Conservation (phyloP, 1,140 invertebrate species). For the Euglossa dilemma region DNA sequence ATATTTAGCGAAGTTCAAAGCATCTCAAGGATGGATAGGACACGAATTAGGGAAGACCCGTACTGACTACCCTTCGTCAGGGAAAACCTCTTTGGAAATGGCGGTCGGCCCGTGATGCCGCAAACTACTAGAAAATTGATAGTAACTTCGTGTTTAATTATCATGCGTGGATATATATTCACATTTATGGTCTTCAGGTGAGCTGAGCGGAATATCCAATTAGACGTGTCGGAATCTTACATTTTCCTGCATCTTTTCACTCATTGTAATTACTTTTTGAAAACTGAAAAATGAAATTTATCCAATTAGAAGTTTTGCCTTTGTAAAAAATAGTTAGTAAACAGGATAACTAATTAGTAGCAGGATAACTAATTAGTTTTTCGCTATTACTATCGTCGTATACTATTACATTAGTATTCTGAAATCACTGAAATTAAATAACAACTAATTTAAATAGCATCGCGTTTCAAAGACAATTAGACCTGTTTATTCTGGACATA, state of each 20-base stretch:
- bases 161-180: conserved; percentile 24
- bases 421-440: too few species aligned
- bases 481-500: not conserved
- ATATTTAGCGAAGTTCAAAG: conserved; percentile 19
- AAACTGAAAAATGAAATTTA: too few species aligned
- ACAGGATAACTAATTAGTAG: not conserved
- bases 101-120: conserved; percentile 65
- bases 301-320: not conserved
- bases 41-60: conserved; percentile 44
- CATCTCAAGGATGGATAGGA: conserved; percentile 22
- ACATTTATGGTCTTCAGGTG: not conserved
- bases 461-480: not conserved
- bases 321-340: not conserved
- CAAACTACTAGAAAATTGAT: conserved; percentile 74
- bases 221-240: not conserved
- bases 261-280: not conserved
- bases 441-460: not conserved
- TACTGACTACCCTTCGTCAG: conserved; percentile 57
- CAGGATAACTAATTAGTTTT: not conserved
- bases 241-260: rapidly evolving
- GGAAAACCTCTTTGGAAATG: conserved; percentile 65
- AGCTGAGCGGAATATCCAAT: not conserved
- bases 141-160: conserved; percentile 66
- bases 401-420: not conserved
- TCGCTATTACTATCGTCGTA: not conserved